Evolutionary conservation across 2,888 invertebrate species (phyloP), one percentile per base, ranked within the genome.

Genomic region (Conchocele bisecta): DNA sequence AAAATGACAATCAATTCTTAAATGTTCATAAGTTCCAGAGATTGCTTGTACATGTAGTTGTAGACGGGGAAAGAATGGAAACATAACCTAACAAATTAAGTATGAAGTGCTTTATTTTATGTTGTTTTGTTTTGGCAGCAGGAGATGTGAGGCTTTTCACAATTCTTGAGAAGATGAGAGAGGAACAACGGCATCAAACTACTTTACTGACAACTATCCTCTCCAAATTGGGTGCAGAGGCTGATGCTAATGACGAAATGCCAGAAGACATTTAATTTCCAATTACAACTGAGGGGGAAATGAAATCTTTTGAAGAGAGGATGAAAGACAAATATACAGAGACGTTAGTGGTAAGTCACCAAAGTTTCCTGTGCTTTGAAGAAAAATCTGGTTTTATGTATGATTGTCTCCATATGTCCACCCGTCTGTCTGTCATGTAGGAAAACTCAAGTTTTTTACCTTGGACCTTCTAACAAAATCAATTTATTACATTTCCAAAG

Each of bases 221-320:
- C 7, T n/a, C 17, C 24, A 46, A 20, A 46, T 17, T 46, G 9
- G 46, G 46, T 5, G 4, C 3, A 4, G 22, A 5, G 4, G 5
- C 26, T 46, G 46, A 20, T 20, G 46, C 7, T 31, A 48, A 28
- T 20, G 46, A 46, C 22, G 13, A 11, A 3, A 22, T 46, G 24
- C 46, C 46, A 17, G 46, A 46, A 20, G 46, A 46, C 28, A 46
- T 7, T 22, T 20, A 24, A 11, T 46, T 46, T 28, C 46, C 46
- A n/a, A 46, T 46, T 17, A 46, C 42, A 5, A 41, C 17, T 41
- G 42, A 41, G 6, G 7, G 5, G 22, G 42, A 41, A 41, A 51
- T 51, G 51, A 51, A 51, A 15, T 51, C 51, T 22, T 51, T 51
- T 51, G 31, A 51, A 35, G 33, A 51, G 2, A 51, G 35, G 35